Conservation (phyloP, 2,888 invertebrate genomes). For the Drosophila niveifrons region DNA sequence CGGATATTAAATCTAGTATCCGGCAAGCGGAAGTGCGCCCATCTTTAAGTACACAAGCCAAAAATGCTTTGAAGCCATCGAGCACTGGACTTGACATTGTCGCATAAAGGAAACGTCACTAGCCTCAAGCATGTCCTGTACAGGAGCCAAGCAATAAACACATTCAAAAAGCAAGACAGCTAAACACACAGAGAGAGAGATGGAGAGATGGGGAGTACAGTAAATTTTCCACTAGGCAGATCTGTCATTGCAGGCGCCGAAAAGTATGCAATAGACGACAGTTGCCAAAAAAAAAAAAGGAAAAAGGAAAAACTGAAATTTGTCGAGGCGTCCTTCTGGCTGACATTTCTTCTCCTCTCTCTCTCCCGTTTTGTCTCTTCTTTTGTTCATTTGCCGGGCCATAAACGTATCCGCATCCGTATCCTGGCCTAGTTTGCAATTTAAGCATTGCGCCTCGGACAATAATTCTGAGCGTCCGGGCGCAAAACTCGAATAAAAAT, state of each 20-base stretch:
- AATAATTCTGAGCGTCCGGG: conserved; percentile 67
- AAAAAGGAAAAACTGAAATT: background rate
- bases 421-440: conserved; percentile 73
- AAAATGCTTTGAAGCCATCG: conserved; percentile 37
- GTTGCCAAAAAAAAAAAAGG: conserved; percentile 63
- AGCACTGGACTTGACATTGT: conserved; percentile 65
- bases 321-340: conserved; percentile 25
- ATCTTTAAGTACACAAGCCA: conserved; percentile 43
- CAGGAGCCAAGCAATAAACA: conserved; percentile 13
- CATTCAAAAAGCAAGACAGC: background rate
- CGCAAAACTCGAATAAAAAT: conserved; percentile 71
- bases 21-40: conserved; percentile 51
- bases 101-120: conserved; percentile 68
- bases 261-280: conserved; percentile 52
- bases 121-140: conserved; percentile 63
- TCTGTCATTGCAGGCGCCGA: conserved; percentile 51
- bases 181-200: background rate
- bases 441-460: conserved; percentile 69
- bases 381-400: conserved; percentile 3
- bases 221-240: conserved; percentile 18
- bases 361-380: background rate
- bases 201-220: background rate
- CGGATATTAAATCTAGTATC: conserved; percentile 46
- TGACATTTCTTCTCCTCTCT: background rate
- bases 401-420: conserved; percentile 51